Evolutionary conservation across 2,888 invertebrate genomes (phyloP).

Genomic region (Microctonus brassicae): DNA sequence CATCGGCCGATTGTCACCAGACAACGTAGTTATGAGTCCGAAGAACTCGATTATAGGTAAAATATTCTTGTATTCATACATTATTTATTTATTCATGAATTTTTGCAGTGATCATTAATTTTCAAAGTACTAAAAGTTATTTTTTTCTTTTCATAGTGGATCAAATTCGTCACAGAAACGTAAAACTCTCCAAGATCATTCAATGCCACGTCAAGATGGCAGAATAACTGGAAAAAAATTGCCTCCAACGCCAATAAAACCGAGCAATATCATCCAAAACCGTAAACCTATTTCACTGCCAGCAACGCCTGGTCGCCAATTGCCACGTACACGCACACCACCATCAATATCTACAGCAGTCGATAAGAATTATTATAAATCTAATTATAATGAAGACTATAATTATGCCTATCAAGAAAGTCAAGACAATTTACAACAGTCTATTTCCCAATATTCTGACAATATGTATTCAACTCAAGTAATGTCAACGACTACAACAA

Average conservation of each 20-base stretch:
- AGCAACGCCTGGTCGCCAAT: conserved; percentile 73
- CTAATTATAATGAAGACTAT: conserved; percentile 78
- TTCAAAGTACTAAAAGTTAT: neutral
- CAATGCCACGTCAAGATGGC: conserved; percentile 62
- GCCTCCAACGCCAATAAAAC: conserved; percentile 67
- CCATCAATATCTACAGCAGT: conserved; percentile 40
- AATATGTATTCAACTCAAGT: conserved; percentile 40
- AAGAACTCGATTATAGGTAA: conserved; percentile 64
- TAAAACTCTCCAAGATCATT: conserved; percentile 59
- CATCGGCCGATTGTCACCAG: conserved; percentile 61
- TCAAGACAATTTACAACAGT: conserved; percentile 74
- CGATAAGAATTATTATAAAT: conserved; percentile 68
- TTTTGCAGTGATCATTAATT: neutral
- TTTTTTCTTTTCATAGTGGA: conserved; percentile 43
- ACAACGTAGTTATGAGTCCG: conserved; percentile 65
- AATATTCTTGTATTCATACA: neutral
- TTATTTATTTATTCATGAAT: neutral
- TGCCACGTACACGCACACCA: conserved; percentile 67
- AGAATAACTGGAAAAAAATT: conserved; percentile 64
- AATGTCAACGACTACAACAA: neutral
- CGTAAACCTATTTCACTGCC: conserved; percentile 70
- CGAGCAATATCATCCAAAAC: conserved; percentile 57
- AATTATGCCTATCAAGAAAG: conserved; percentile 81
- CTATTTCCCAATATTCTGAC: conserved; percentile 36
- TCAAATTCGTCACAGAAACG: conserved; percentile 53